Percentiles rank a stretch among this genome's conserved stretches.
Conservation (phyloP, 2,113 vertebrate genomes). For the Megaptera novaeangliae region DNA sequence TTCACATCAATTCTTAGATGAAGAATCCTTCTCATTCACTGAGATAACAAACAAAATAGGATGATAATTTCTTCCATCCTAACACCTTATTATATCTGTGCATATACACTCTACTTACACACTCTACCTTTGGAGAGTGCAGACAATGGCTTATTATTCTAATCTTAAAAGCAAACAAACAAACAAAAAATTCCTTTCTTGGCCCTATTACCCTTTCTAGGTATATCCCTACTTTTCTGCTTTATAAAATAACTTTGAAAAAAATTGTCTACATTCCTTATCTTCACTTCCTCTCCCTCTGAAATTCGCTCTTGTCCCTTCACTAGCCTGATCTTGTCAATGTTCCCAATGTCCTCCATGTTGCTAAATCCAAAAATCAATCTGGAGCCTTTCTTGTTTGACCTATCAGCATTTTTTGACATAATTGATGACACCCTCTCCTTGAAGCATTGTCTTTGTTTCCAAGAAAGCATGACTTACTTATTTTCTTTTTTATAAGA, state of each 20-base stretch:
- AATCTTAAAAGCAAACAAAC: not conserved
- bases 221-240: not conserved
- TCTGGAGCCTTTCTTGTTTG: not conserved
- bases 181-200: not conserved
- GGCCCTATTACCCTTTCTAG: not conserved
- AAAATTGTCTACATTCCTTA: not conserved
- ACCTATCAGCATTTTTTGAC: not conserved
- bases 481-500: not conserved
- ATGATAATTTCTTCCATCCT: not conserved
- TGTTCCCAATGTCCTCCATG: not conserved
- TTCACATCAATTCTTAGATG: not conserved
- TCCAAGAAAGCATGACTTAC: not conserved
- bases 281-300: not conserved
- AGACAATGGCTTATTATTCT: not conserved
- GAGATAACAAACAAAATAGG: not conserved
- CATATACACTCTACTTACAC: not conserved
- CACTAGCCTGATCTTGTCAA: not conserved
- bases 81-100: not conserved
- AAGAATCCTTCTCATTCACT: not conserved
- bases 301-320: not conserved
- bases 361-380: not conserved
- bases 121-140: accelerated
- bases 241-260: not conserved
- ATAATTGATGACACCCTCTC: not conserved
- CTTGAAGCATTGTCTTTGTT: not conserved